Base-by-base conservation (phyloP, 2,113 vertebrate species). In the Toxotes chatareus region DNA sequence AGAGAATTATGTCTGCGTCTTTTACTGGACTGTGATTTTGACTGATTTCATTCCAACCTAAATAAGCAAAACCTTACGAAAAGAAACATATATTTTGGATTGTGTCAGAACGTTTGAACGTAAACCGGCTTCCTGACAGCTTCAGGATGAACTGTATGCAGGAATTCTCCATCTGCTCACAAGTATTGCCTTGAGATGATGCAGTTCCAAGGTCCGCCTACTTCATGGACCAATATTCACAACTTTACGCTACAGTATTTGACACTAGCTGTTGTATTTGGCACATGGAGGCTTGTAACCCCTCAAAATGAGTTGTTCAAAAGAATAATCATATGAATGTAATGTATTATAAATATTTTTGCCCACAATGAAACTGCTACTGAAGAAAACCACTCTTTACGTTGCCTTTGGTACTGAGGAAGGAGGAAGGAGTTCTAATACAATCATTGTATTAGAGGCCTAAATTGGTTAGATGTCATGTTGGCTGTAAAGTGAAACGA, bases 251-350 rank as follows among this genome's bases (percentile, higher is more conserved):
- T 59, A 80, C 86, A 90, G 86, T 91, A 87, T 92, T 91, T 78
- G 60, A 88, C n/a, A 67, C 44, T 60, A 49, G 75, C 46, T 60
- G 73, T 84, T 85, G 71, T 82, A 79, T 89, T 75, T 72, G 64
- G 73, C 62, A 87, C 84, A 72, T 83, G 60, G 72, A 86, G 64
- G 38, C 65, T 79, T 74, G 59, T 75, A 72, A 53, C 23, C 53
- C 75, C 60, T n/a, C 34, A n/a, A 80, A 84, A 81, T 61, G 16
- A 73, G 42, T 69, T 17, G 4, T 85, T 81, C 12, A 5, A 88
- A 81, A 75, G 53, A 83, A 63, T 63, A 73, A 89, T 88, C 55
- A 79, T 49, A 84, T 86, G 87, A 93, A 93, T 94, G 91, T 93
- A 92, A 72, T 69, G 80, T 76, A 83, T 79, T 34, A 67, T 34